Evolutionary conservation across 2,888 invertebrate genomes (phyloP).

Genomic region (Bhutanitis thaidina): DNA sequence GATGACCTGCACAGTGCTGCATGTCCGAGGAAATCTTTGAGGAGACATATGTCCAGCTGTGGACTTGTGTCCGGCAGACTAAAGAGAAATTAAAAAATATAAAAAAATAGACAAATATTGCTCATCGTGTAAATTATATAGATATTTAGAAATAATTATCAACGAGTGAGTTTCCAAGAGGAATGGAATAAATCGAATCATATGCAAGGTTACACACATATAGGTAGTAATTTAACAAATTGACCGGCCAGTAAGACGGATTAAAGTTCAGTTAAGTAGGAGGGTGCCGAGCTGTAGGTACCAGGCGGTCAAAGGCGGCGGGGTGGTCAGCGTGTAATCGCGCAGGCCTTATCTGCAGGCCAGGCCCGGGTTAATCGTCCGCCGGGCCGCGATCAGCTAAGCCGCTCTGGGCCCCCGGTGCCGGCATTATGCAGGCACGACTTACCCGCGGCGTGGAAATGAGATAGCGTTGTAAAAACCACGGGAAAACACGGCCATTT

Average conservation of each 20-base stretch:
- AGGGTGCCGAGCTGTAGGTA: constrained; percentile 27
- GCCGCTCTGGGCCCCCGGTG: constrained; percentile 61
- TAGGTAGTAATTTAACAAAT: constrained; percentile 14
- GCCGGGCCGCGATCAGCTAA: constrained; percentile 72
- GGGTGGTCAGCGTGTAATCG: constrained; percentile 73
- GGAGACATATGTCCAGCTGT: too few species aligned
- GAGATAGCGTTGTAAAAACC: constrained; percentile 36
- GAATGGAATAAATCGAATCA: neutral
- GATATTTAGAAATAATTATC: too few species aligned
- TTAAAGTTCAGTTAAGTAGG: constrained; percentile 15
- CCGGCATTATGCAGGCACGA: constrained; percentile 69
- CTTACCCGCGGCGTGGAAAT: constrained; percentile 44
- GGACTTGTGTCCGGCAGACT: too few species aligned
- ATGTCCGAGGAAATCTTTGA: too few species aligned
- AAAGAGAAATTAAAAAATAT: too few species aligned
- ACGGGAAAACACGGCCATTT: constrained; percentile 25
- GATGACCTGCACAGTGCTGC: too few species aligned
- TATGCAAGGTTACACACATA: neutral
- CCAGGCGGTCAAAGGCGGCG: constrained; percentile 51
- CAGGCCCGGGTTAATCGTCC: constrained; percentile 66
- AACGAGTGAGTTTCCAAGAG: neutral
- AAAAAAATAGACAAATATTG: too few species aligned
- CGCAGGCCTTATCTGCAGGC: constrained; percentile 72
- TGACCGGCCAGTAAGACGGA: constrained; percentile 16
- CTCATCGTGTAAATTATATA: too few species aligned